These are phyloP conservation scores for Drosophila arawakana DNA, from an alignment of 1,140 invertebrate species.

Conservation along the genomic window DNA sequence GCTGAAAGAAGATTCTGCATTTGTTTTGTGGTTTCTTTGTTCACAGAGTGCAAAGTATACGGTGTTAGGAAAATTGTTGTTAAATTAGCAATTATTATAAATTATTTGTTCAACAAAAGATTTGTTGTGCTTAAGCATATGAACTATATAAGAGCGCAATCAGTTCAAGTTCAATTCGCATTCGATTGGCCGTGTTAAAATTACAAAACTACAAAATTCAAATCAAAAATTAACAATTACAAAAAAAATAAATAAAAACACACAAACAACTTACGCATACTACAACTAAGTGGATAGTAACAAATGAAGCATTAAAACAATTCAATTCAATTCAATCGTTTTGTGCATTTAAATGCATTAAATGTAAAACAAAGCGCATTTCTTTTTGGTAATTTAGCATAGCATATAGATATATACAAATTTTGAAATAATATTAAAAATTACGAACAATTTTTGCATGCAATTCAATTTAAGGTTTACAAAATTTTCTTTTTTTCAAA, in stretches of 20 bases:
- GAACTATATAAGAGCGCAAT: conserved; percentile 28
- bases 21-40: too few relatives aligned
- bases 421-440: conserved; percentile 48
- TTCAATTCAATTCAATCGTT: conserved; percentile 57
- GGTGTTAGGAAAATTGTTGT: conserved; percentile 70
- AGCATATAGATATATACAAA: conserved; percentile 63
- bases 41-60: conserved; percentile 67
- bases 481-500: conserved; percentile 36
- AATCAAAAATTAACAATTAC: conserved; percentile 43
- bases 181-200: conserved; percentile 47
- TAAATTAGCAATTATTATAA: conserved; percentile 80
- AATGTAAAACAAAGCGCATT: conserved; percentile 80
- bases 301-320: conserved; percentile 69
- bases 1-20: conserved; percentile 46
- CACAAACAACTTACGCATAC: conserved; percentile 76
- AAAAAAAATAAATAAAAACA: conserved; percentile 31
- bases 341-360: conserved; percentile 69
- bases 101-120: conserved; percentile 41
- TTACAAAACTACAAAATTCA: conserved; percentile 39
- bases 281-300: conserved; percentile 33
- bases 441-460: conserved; percentile 43
- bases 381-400: conserved; percentile 58
- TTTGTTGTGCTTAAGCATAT: conserved; percentile 54
- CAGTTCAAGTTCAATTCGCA: conserved; percentile 32
- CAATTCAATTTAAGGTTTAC: conserved; percentile 36